Base-by-base conservation (phyloP, 2,113 vertebrate genomes). In the Anguilla japonica region DNA sequence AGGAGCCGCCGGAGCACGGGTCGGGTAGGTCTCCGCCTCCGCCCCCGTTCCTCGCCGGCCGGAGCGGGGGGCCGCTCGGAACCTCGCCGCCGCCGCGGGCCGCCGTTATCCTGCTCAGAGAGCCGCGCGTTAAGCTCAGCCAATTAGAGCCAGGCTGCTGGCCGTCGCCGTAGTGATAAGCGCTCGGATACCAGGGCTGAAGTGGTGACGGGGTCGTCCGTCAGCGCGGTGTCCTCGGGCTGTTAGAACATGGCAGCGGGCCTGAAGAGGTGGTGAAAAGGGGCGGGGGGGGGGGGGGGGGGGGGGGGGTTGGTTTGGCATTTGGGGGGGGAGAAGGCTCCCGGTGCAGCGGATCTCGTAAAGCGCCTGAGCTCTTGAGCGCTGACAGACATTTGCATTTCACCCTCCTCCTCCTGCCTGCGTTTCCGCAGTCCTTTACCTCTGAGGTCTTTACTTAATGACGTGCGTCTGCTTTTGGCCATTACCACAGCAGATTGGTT, bases 1-100 rank as follows among this genome's bases (percentile, higher is more conserved):
- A 93, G 92, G 89, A 93, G 95, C 93, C 94, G 89, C 93, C 93
- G 84, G 95, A 94, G 92, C 87, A 95, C 89, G 93, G 81, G 67
- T 82, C 95, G 89, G 91, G 91, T 85, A 56, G 34, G 75, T 15
- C 78, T 13, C 34, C 3, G 56, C 41, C 81, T 13, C 46, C 7
- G 43, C 7, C 26, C 50, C 50, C 7, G 7, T 14, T 14, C 50
- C 13, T 15, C 7, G 0, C 57, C 57, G 57, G 0, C 57, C 13
- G 50, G 13, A 53, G 50, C 50, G 9, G 50, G 8, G 50, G 50
- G 7, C 53, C 3, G 14, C 41, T 8, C 81, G 20, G 26, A 16
- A 50, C n/a, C 20, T 82, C 11, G 43, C 29, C 46, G 1, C 8
- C 2, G 8, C 34, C 43, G 15, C 43, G 43, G 43, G 43, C 50